A percentile compares a stretch with the other conserved stretches of the same genome.
Evolutionary conservation across 1,140 invertebrate species (phyloP).

Genomic region (Ephestia elutella): DNA sequence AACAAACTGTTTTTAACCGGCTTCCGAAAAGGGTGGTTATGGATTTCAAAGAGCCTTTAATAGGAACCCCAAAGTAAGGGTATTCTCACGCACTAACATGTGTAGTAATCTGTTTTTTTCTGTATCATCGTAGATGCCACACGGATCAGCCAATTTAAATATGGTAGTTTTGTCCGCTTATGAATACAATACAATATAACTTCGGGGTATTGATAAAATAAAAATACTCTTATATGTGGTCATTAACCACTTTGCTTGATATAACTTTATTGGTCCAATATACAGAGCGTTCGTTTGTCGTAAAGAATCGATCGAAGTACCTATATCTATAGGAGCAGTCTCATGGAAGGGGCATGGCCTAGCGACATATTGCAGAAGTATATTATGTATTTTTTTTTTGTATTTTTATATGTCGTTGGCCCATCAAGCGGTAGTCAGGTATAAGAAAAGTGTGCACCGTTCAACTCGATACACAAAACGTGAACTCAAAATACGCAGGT

Average conservation of each 20-base stretch:
- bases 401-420: slow-evolving; percentile 53
- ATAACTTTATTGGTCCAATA: slow-evolving; percentile 58
- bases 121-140: too few relatives aligned
- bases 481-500: slow-evolving; percentile 56
- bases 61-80: too few relatives aligned
- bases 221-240: slow-evolving; percentile 32
- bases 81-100: too few relatives aligned
- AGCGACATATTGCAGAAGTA: slow-evolving; percentile 36
- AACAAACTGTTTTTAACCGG: too few relatives aligned
- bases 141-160: too few relatives aligned
- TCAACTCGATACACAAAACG: slow-evolving; percentile 59
- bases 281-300: slow-evolving; percentile 56
- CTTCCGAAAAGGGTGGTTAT: too few relatives aligned
- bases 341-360: slow-evolving; percentile 52
- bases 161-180: too few relatives aligned
- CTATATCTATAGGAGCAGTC: slow-evolving; percentile 62
- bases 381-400: slow-evolving; percentile 47
- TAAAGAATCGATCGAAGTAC: slow-evolving; percentile 39
- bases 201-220: not conserved
- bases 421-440: slow-evolving; percentile 42
- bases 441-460: slow-evolving; percentile 69
- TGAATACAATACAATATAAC: too few relatives aligned
- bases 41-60: too few relatives aligned
- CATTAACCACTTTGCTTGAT: slow-evolving; percentile 59
- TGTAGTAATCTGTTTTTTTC: too few relatives aligned